phyloP scores from a whole-genome alignment of 2,797 vertebrate genomes.

The Cossypha caffra region DNA sequence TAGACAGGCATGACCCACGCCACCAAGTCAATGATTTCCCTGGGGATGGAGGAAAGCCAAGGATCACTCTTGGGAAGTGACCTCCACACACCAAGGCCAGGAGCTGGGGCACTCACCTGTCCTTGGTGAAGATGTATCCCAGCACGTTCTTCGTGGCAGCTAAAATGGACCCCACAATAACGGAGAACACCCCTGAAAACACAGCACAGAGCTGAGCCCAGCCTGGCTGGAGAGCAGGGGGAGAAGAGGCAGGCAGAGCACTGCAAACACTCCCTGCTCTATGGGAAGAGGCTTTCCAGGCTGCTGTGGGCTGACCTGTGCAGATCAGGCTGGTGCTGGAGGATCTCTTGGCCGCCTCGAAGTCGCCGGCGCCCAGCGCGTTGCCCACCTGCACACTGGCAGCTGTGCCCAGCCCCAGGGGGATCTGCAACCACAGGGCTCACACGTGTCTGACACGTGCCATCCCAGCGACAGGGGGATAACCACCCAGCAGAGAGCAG shows the following conservation, averaged over 20 bases:
- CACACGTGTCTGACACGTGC: accelerated
- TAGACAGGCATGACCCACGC: conserved; percentile 80
- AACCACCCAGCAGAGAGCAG: neutral
- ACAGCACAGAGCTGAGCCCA: neutral
- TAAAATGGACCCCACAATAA: conserved; percentile 42
- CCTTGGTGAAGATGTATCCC: conserved; percentile 83
- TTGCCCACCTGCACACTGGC: conserved; percentile 85
- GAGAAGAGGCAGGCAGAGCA: neutral
- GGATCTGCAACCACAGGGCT: conserved; percentile 76
- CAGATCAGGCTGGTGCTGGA: conserved; percentile 76
- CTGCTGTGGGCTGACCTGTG: conserved; percentile 70
- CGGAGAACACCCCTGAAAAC: conserved; percentile 3
- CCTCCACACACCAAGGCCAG: accelerated
- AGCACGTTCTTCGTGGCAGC: conserved; percentile 75
- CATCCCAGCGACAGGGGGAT: neutral
- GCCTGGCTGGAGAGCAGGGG: accelerated
- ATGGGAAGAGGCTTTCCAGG: neutral
- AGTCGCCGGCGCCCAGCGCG: conserved; percentile 82
- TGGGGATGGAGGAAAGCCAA: conserved; percentile 54
- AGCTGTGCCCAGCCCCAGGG: conserved; percentile 79
- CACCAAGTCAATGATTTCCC: conserved; percentile 82
- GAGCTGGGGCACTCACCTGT: conserved; percentile 79
- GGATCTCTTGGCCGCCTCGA: conserved; percentile 76
- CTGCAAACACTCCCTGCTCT: neutral
- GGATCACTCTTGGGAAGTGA: neutral